Base-by-base conservation (phyloP, 2,888 invertebrate species). In the Cepaea hortensis region DNA sequence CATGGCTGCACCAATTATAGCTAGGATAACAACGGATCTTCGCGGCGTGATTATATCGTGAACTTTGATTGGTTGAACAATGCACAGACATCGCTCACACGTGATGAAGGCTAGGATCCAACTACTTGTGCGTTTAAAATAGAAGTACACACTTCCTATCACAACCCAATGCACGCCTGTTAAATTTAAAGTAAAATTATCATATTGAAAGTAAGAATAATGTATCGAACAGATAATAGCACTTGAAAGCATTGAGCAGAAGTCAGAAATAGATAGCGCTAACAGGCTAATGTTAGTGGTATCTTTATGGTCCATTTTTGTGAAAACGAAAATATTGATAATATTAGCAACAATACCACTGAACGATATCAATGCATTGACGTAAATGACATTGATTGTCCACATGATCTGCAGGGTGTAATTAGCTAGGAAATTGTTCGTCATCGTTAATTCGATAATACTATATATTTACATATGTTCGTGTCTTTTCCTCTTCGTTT, bases 321-420 rank as follows among this genome's bases (percentile, higher is more conserved):
- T n/a, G 50, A 70, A 70, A 20, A 81, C n/a, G 23, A 81, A 70
- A 11, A 81, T 70, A n/a, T 81, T 81, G n/a, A 81, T 81, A 9
- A 50, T 4, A 50, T 81, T 81, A 4, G n/a, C 70, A 23, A 81
- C 9, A 11, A 81, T 81, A n/a, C 81, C 81, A 35, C 15, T 9
- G 3, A 48, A 11, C 3, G 81, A 50, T 48, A 81, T 48, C 46
- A 70, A 11, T 1, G 70, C 15, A 13, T 50, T 50, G 4, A 81
- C 1, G 23, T 48, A 3, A 48, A 81, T n/a, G n/a, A 70, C 20
- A 70, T 48, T 13, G 11, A 70, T 48, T 3, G 50, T 1, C 11
- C 6, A n/a, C n/a, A 81, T 70, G 3, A 77, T 61, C 4, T n/a
- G 11, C 9, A 77, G 9, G 23, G 4, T 55, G 23, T 50, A 76